Conservation (phyloP, 2,888 invertebrate species). For the Calameuta filiformis region DNA sequence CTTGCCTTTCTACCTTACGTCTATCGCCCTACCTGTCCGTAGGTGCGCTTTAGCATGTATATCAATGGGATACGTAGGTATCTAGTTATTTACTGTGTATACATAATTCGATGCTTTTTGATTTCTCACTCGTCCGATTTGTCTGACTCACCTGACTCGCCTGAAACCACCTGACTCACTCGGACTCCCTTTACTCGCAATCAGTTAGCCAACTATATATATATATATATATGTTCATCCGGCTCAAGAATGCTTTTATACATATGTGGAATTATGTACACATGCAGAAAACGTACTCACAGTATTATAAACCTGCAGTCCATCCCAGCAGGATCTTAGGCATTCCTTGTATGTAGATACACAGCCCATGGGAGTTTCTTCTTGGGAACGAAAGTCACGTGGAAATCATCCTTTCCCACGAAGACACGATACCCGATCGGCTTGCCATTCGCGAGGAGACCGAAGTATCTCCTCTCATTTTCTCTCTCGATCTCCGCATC, state of each 20-base stretch:
- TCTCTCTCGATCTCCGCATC: background rate
- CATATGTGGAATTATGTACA: background rate
- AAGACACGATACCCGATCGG: constrained; percentile 9
- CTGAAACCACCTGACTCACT: background rate
- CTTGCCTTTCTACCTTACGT: constrained; percentile 46
- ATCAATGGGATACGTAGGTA: background rate
- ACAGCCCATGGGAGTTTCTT: constrained; percentile 33
- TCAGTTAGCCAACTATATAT: background rate
- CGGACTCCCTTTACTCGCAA: background rate
- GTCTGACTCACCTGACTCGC: background rate
- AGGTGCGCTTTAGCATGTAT: background rate
- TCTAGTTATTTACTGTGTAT: background rate
- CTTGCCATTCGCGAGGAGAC: constrained; percentile 5
- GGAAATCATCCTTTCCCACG: constrained; percentile 49
- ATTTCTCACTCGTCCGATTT: background rate
- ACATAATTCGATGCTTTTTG: background rate
- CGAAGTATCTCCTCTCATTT: background rate
- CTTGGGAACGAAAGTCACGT: constrained; percentile 47
- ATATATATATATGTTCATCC: background rate
- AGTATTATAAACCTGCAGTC: background rate
- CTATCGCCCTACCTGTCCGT: constrained; percentile 1
- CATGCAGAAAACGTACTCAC: background rate
- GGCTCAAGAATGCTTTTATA: background rate
- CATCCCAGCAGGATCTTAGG: background rate
- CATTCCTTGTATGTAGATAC: background rate